Evolutionary conservation across 1,140 invertebrate species (phyloP), one percentile per base, ranked within the genome.

Genomic region (Panagrolaimus sp.): DNA sequence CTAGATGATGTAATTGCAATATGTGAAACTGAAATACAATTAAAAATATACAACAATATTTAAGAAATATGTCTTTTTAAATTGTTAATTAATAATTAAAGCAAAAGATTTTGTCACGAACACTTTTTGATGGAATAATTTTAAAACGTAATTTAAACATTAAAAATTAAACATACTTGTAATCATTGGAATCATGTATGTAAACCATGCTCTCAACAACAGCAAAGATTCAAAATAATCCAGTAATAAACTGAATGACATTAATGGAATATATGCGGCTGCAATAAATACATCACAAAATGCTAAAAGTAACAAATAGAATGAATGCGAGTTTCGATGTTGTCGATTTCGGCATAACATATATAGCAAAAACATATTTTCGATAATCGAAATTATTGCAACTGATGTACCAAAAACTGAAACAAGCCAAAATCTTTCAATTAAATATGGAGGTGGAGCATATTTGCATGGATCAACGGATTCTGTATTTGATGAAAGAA

Each of bases 141-240:
- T n/a, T n/a, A n/a, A n/a, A n/a, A n/a, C n/a, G n/a, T n/a, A n/a
- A n/a, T n/a, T n/a, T n/a, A n/a, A n/a, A n/a, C n/a, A n/a, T n/a
- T n/a, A n/a, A n/a, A n/a, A n/a, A n/a, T n/a, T n/a, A n/a, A n/a
- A n/a, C n/a, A n/a, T 57, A 57, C 51, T 69, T 13, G 79, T 79
- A 62, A 79, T 81, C 67, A 81, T 72, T 5, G 77, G 79, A n/a
- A 73, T 62, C 75, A 77, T 77, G 42, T 78, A 78, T 53, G 72
- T 16, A 38, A 69, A 78, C 64, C 71, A 72, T 20, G 46, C 74
- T 67, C 66, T 20, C 20, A 69, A 25, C 11, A 79, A 47, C 0
- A 72, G n/a, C 1, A 73, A 66, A 0, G 76, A 76, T 51, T 79
- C 46, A 9, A 70, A 63, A 68, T 79, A 81, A 64, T 79, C 78